Base-by-base conservation (phyloP, 2,888 invertebrate species). In the Odontocolon sp. region DNA sequence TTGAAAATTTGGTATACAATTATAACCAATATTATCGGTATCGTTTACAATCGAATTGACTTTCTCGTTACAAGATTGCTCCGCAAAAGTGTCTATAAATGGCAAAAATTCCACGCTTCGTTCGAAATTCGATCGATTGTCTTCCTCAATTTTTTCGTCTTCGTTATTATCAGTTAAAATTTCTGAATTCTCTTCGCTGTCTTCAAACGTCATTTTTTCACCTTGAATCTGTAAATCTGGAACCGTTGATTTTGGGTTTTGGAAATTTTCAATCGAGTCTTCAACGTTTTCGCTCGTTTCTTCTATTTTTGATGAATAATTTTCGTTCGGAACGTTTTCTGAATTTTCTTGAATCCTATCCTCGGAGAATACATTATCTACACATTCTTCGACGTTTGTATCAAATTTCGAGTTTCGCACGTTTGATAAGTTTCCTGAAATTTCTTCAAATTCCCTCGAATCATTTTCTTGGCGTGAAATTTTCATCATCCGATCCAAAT, bases 261-360 rank as follows among this genome's bases (percentile, higher is more conserved):
- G 18, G 3, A 6, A 18, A 8, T 64, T 50, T 6, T 9, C 33
- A 33, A 52, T 9, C 33, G 36, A 38, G 1, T 38, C 18, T 8
- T 57, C 57, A 9, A 18, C 47, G 42, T 40, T 77, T 36, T 56
- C 57, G 9, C 5, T 72, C n/a, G 36, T 79, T 2, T 71, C 33
- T 38, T 42, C 70, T 38, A 50, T 16, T 52, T 80, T 84, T 6
- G 74, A 47, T 0, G 87, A 86, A 54, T 91, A 91, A 89, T 89
- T 92, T 86, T 47, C 61, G 9, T 56, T 50, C 2, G 4, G 8
- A 16, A 71, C 54, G 33, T 21, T 57, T 1, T 45, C 50, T 3
- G 67, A 68, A 3, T 33, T 50, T 8, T 56, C 38, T 2, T 9
- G 28, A 9, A 38, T 57, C 14, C 52, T 54, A 6, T 28, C 9